phyloP scores from a whole-genome alignment of 1,140 invertebrate genomes.

The Drosophila elegans region DNA sequence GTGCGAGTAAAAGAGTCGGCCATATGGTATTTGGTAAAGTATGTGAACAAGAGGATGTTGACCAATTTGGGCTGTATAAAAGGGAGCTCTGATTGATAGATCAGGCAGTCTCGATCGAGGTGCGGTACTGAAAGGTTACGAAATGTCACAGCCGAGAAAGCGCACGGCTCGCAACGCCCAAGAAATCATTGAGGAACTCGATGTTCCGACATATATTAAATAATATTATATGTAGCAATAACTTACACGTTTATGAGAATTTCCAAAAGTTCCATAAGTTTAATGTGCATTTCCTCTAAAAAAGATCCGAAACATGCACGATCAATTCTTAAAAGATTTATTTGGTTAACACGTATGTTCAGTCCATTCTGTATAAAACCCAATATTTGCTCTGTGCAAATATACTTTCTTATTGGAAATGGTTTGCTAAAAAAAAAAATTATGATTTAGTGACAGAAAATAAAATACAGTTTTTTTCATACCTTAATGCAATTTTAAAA shows the following conservation, averaged over 20 bases:
- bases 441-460: not conserved
- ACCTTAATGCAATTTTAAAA: conserved; percentile 51
- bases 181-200: too few relatives aligned
- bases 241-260: conserved; percentile 52
- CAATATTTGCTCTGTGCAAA: conserved; percentile 36
- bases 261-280: conserved; percentile 55
- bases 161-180: too few relatives aligned
- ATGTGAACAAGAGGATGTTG: too few relatives aligned
- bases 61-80: too few relatives aligned
- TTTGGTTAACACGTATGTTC: not conserved
- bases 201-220: too few relatives aligned
- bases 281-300: conserved; percentile 35
- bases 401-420: conserved; percentile 34
- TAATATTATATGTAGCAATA: not conserved
- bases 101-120: too few relatives aligned
- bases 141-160: too few relatives aligned
- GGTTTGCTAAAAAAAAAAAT: conserved; percentile 27
- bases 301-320: conserved; percentile 19
- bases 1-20: too few relatives aligned
- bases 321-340: conserved; percentile 20
- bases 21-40: too few relatives aligned
- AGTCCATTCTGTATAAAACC: conserved; percentile 44
- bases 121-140: too few relatives aligned
- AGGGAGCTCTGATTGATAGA: too few relatives aligned
- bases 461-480: not conserved